Percentiles rank a stretch among this genome's conserved stretches.
Evolutionary conservation across 2,113 vertebrate species (phyloP).

Genomic region (Cheilinus undulatus): DNA sequence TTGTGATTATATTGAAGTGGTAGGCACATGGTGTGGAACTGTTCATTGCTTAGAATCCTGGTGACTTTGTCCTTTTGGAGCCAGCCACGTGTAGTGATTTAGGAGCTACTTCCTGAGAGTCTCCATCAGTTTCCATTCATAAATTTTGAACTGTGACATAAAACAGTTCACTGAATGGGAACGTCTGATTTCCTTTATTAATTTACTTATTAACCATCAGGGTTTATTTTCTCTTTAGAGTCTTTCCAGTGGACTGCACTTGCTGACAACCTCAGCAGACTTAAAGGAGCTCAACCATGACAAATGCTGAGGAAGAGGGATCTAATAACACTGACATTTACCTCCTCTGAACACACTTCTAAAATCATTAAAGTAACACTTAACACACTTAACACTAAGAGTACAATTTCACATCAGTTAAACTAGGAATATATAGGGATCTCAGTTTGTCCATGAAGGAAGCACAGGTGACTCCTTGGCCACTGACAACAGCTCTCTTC

Average conservation of each 20-base stretch:
- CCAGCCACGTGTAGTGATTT: constrained; percentile 39
- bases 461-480: too few relatives aligned
- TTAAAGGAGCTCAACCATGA: constrained; percentile 59
- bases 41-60: constrained; percentile 55
- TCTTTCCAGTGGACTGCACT: constrained; percentile 29
- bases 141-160: constrained; percentile 35
- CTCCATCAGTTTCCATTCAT: constrained; percentile 55
- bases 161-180: constrained; percentile 32
- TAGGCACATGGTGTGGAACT: constrained; percentile 15
- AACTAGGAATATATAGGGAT: too few relatives aligned
- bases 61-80: constrained; percentile 62
- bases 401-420: too few relatives aligned
- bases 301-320: constrained; percentile 45
- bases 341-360: too few relatives aligned
- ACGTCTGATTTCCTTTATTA: constrained; percentile 57
- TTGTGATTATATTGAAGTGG: constrained; percentile 64
- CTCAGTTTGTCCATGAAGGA: too few relatives aligned
- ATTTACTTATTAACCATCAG: constrained; percentile 63
- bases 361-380: too few relatives aligned
- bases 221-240: constrained; percentile 18
- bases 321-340: constrained; percentile 21
- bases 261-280: constrained; percentile 52
- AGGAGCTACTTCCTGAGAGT: constrained; percentile 33
- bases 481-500: too few relatives aligned
- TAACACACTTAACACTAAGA: too few relatives aligned